These are phyloP conservation scores for Urophycis tenuis DNA, from an alignment of 2,797 vertebrate species.

Conservation along the genomic window DNA sequence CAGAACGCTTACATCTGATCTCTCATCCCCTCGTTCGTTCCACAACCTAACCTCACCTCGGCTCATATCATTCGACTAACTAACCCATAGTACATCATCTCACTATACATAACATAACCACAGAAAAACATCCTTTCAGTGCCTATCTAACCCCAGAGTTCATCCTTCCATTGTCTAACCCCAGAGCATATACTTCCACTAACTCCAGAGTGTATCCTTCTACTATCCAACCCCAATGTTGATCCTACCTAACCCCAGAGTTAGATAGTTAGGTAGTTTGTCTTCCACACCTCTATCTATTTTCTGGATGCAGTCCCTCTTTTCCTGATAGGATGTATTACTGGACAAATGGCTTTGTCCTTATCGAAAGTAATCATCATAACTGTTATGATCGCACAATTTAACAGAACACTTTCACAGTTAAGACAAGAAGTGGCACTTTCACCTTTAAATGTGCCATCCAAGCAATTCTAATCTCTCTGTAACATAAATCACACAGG, in stretches of 20 bases:
- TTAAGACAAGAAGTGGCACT: neutral
- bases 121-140: neutral
- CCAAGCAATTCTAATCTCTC: neutral
- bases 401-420: neutral
- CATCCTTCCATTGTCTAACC: neutral
- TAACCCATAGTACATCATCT: neutral
- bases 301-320: neutral
- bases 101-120: no score
- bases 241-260: neutral
- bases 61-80: neutral
- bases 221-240: neutral
- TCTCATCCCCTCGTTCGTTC: neutral
- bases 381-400: neutral
- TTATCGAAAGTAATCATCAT: neutral
- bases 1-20: neutral
- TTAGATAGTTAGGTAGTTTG: no score
- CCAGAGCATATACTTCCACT: neutral
- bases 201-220: neutral
- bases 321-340: neutral
- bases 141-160: neutral
- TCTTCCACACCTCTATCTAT: neutral
- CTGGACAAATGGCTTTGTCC: neutral
- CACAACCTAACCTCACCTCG: neutral
- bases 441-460: neutral
- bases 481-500: no score